Conservation (phyloP, 2,797 vertebrate species). For the Ammospiza maritima region DNA sequence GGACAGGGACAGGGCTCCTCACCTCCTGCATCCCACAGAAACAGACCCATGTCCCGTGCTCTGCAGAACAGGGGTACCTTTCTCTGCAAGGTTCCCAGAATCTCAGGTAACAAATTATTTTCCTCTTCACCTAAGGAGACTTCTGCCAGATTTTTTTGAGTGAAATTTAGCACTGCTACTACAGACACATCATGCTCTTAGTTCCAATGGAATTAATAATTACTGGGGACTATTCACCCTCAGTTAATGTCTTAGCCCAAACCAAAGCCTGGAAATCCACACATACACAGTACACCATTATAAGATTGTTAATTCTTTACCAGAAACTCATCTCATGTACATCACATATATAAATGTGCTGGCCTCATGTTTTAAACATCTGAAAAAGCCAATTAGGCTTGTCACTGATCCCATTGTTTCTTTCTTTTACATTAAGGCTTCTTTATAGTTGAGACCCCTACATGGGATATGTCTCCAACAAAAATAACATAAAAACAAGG, state of each 20-base stretch:
- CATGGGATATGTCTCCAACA: background rate
- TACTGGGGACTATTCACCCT: background rate
- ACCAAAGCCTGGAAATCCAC: background rate
- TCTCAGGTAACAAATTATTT: background rate
- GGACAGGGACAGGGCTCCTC: background rate
- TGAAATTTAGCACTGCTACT: background rate
- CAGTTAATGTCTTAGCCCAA: background rate
- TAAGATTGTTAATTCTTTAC: background rate
- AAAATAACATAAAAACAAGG: slow-evolving; percentile 17
- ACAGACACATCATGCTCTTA: background rate
- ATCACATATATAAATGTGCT: background rate
- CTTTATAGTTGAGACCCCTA: background rate
- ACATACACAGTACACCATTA: background rate
- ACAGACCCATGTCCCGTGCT: background rate
- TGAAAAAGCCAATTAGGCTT: slow-evolving; percentile 41
- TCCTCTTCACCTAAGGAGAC: background rate
- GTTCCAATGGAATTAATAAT: background rate
- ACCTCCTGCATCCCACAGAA: background rate
- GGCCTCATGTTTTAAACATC: slow-evolving; percentile 43
- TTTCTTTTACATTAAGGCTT: background rate
- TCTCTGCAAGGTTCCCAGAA: background rate
- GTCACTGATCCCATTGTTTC: background rate
- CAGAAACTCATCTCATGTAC: background rate
- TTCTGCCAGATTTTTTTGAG: background rate
- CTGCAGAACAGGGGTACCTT: background rate